Evolutionary conservation across 2,888 invertebrate genomes (phyloP), one percentile per base, ranked within the genome.

Genomic region (Petrolisthes cinctipes): DNA sequence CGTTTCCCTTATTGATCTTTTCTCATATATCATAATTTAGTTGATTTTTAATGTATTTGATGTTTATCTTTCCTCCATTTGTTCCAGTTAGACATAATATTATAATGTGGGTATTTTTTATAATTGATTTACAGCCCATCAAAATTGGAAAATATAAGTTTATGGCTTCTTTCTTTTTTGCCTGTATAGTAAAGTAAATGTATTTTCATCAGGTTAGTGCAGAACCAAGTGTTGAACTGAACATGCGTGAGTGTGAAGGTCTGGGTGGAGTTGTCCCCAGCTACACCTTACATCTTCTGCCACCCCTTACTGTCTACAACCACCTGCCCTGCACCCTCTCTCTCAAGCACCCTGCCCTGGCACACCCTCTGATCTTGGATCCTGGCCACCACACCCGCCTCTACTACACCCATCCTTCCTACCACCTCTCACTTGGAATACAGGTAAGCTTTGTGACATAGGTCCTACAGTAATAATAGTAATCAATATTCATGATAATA

Each of bases 221-320:
- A 61, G 93, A 93, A 80, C 94, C 94, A 93, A 94, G 94, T 93
- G 92, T 91, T 5, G 91, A 92, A 76, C 88, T 92, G 37, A 91
- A 91, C 87, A 86, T 87, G 23, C 91, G 91, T 75, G 85, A 86
- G 82, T 87, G 86, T 75, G 91, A 86, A 17, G 71, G 84, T 20
- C 56, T 88, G 11, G 93, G 93, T 0, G 93, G 94, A 4, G 92
- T 94, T 0, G 95, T 96, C 80, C 97, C 97, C 0, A 96, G 96
- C 92, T 95, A 95, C 92, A 93, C 95, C 6, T 94, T 97, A 82
- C 94, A 95, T 73, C 93, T 97, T n/a, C 92, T 96, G 80, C 96
- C 97, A 0, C 96, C 97, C 0, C 93, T 97, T 37, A 94, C 95
- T 5, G 93, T 97, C 17, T 95, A 96, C 93, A 97, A 97, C 92